A percentile compares a stretch with the other conserved stretches of the same genome.
Evolutionary conservation across 2,113 vertebrate genomes (phyloP).

Genomic region (Neopipo cinnamomea): DNA sequence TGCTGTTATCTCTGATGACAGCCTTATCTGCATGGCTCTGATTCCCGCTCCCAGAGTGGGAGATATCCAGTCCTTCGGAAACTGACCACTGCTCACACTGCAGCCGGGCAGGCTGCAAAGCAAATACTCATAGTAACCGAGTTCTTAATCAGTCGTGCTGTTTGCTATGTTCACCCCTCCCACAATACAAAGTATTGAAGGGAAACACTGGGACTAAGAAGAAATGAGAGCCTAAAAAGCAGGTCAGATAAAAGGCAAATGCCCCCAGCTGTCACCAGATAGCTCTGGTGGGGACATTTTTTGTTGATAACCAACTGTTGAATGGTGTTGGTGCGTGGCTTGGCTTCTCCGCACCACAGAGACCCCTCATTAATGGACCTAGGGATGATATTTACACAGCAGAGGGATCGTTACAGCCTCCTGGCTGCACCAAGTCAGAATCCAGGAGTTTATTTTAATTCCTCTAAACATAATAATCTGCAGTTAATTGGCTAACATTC

Average conservation of each 20-base stretch:
- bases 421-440: not conserved
- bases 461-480: constrained; percentile 2
- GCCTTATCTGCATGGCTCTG: constrained; percentile 76
- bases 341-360: fast-evolving
- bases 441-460: not conserved
- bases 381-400: not conserved
- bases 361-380: not conserved
- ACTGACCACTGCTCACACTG: constrained; percentile 63
- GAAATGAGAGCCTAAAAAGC: not conserved
- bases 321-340: not conserved
- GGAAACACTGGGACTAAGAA: not conserved
- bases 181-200: not conserved
- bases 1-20: constrained; percentile 76
- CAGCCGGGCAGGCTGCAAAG: not conserved
- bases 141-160: not conserved
- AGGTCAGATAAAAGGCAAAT: not conserved
- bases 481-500: not conserved
- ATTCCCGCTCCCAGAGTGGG: constrained; percentile 57
- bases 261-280: not conserved
- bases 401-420: not conserved
- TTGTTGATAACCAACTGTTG: not conserved
- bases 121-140: not conserved
- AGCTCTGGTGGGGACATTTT: not conserved
- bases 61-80: constrained; percentile 67
- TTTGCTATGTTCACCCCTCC: not conserved